Evolutionary conservation across 2,797 vertebrate species (phyloP), one percentile per base, ranked within the genome.

Genomic region (Fratercula arctica): DNA sequence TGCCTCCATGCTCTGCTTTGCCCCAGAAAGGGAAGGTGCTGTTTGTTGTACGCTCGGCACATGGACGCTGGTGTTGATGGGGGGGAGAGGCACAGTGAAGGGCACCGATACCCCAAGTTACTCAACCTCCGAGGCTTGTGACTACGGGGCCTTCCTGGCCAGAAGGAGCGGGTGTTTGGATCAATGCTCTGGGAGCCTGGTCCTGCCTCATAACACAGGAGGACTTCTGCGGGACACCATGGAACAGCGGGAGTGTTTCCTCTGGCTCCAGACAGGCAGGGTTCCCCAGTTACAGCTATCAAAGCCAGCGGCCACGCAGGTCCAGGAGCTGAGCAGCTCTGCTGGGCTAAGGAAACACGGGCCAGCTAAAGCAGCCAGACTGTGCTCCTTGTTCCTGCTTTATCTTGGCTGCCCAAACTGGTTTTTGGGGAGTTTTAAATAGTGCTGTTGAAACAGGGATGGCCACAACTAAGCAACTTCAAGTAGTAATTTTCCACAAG

Each of bases 101-200:
- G 6, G 19, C 45, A 19, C 31, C 0, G 0, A 39, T 5, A 15
- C 24, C 37, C 51, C 0, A 0, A 64, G 28, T n/a, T 70, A 29
- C 37, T 66, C 25, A 14, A 5, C 16, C 24, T 51, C 28, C 1
- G 3, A 78, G 45, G 45, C 51, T 72, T 59, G 31, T n/a, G 50
- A 50, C 79, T 48, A 43, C 0, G 1, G 31, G 45, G 28, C 31
- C 28, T 39, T 56, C 53, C n/a, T 59, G 29, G 45, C 25, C 35
- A 56, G 54, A 24, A 3, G 10, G 43, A 57, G 37, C 1, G 0
- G 50, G 35, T 31, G 25, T 35, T 31, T 59, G n/a, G 51, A n/a
- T n/a, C 50, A 46, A 20, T 4, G 57, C 24, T 77, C 28, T 35
- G 43, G 57, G 50, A 57, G 50, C 28, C 29, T 33, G 29, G 20